Base-by-base conservation (phyloP, 1,140 invertebrate species). In the Aradophagus sp. region DNA sequence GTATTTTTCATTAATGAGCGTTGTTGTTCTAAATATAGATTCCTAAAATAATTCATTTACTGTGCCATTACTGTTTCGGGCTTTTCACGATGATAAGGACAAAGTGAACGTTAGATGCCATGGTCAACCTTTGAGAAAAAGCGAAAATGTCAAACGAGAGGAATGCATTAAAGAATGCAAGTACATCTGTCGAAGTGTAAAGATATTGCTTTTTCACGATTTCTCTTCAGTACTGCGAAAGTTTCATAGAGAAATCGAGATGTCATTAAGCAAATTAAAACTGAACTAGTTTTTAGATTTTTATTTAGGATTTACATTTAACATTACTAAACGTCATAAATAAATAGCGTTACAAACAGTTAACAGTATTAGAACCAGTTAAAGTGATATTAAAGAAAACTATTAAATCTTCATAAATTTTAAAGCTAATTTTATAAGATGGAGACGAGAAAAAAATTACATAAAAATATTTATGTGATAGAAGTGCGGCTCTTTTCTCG, bases 101-200 rank as follows among this genome's bases (percentile, higher is more conserved):
- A 65, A 20, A 71, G 61, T 65, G 53, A 65, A 71, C 58, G 55
- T 59, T 63, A 65, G 59, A 71, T 65, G 68, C 55, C 68, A 71
- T 53, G 68, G 68, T 71, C 67, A 71, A 47, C 59, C 39, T 53
- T 71, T 39, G 47, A 70, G 52, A 53, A 70, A 71, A 63, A 58
- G 67, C 53, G 67, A 71, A 59, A 71, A 71, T 71, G 67, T 71
- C 67, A 71, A 71, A 71, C 58, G 67, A 63, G 67, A 71, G 59
- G 67, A 65, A 71, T 65, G 67, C 41, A 71, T 59, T 53, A 15
- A 63, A 59, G 67, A 59, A 65, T 71, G 67, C 52, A 69, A 69
- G 56, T 69, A 50, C 67, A 70, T 59, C 67, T 71, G 59, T 65
- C 59, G 59, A 71, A 65, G 67, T 65, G 47, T 52, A 63, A 41